A percentile compares a stretch with the other conserved stretches of the same genome.
Evolutionary conservation across 2,113 vertebrate species (phyloP).

Genomic region (Thinocorus orbignyianus): DNA sequence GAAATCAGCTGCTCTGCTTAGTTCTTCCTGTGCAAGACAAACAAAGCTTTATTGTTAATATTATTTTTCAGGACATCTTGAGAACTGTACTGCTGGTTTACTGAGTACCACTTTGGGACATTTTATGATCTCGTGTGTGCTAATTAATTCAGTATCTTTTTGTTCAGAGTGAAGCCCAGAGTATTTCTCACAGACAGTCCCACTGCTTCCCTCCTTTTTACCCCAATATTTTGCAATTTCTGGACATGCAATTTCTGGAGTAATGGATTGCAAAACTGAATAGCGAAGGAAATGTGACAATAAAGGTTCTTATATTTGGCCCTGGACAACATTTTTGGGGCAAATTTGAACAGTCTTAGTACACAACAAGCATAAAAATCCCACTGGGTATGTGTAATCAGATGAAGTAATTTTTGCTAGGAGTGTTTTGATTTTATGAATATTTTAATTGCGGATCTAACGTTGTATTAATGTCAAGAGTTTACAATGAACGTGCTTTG

Average conservation of each 20-base stretch:
- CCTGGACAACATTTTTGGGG: not conserved
- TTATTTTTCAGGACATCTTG: not conserved
- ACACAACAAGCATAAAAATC: not conserved
- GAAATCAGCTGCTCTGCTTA: conserved; percentile 26
- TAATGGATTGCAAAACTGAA: not conserved
- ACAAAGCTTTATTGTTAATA: not conserved
- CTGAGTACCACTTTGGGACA: not conserved
- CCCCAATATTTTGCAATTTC: not conserved
- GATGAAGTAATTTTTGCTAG: not conserved
- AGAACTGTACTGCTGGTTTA: not conserved
- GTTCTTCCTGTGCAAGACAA: conserved; percentile 3
- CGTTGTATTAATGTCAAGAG: not conserved
- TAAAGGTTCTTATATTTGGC: not conserved
- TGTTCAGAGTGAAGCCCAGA: not conserved
- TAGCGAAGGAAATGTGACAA: not conserved
- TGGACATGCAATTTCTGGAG: not conserved
- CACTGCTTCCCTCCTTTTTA: not conserved
- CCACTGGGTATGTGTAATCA: not conserved
- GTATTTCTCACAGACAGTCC: not conserved
- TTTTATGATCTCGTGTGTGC: not conserved
- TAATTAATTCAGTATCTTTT: not conserved
- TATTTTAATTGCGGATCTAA: not conserved
- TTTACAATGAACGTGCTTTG: not conserved
- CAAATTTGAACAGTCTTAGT: not conserved
- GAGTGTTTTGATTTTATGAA: not conserved